Conservation (phyloP, 2,888 invertebrate species). For the Hoplodrina blanda region DNA sequence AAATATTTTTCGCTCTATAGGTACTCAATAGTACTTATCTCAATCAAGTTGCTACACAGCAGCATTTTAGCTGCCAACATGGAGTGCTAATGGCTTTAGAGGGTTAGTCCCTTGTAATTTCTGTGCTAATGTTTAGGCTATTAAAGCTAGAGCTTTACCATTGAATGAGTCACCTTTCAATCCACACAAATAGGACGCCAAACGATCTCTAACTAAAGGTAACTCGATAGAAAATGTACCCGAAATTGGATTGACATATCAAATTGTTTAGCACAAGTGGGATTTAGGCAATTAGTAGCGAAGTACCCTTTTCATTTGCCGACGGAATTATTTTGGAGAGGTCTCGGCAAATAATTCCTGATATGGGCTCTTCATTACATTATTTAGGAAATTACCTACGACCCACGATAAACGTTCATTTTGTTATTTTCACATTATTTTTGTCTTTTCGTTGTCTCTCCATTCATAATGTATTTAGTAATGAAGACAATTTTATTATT, state of each 20-base stretch:
- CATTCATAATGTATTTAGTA: too few relatives aligned
- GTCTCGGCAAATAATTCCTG: constrained; percentile 20
- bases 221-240: constrained; percentile 38
- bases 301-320: constrained; percentile 29
- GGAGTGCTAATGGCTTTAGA: constrained; percentile 76
- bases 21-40: too few relatives aligned
- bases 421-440: neutral
- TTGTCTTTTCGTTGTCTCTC: neutral
- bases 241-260: constrained; percentile 37
- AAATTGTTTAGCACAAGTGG: constrained; percentile 38
- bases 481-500: too few relatives aligned
- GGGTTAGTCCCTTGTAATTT: constrained; percentile 81
- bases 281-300: constrained; percentile 28
- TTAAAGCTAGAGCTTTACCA: constrained; percentile 72
- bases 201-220: constrained; percentile 38
- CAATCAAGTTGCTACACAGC: constrained; percentile 31
- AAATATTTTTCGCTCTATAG: too few relatives aligned
- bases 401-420: neutral
- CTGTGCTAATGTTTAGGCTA: constrained; percentile 78
- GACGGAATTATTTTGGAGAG: constrained; percentile 8
- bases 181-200: constrained; percentile 60
- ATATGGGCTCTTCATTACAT: constrained; percentile 7
- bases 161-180: constrained; percentile 72
- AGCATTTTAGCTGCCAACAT: constrained; percentile 64
- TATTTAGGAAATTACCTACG: constrained; percentile 19